Conservation (phyloP, 2,888 invertebrate genomes). For the Orthosia incerta region DNA sequence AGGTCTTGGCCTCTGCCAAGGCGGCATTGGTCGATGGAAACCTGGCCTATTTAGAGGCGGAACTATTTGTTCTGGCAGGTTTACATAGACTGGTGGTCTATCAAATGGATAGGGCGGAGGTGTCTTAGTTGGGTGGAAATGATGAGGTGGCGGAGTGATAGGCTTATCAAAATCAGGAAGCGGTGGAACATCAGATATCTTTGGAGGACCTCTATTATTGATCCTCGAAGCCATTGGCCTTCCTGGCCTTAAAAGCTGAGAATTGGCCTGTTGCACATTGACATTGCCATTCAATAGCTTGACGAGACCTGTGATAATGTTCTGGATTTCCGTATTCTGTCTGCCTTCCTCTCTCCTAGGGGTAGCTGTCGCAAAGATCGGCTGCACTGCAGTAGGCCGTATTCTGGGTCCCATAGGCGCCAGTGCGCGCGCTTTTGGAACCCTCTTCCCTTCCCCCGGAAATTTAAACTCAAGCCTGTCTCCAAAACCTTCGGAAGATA, state of each 20-base stretch:
- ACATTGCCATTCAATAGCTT: constrained; percentile 97
- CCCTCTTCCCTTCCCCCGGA: constrained; percentile 95
- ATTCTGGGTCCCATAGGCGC: constrained; percentile 93
- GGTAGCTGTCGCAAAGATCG: constrained; percentile 89
- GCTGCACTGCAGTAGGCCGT: constrained; percentile 89
- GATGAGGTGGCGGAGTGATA: constrained; percentile 86
- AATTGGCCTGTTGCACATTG: constrained; percentile 95
- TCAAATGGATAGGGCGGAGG: constrained; percentile 95
- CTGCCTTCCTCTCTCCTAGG: constrained; percentile 83
- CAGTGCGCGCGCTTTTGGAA: constrained; percentile 93
- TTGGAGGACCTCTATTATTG: constrained; percentile 97
- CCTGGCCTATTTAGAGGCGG: constrained; percentile 92
- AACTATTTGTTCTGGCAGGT: constrained; percentile 94
- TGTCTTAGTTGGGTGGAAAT: constrained; percentile 87
- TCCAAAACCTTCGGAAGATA: constrained; percentile 84
- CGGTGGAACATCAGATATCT: constrained; percentile 94
- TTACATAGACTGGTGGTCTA: constrained; percentile 93
- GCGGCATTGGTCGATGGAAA: constrained; percentile 91
- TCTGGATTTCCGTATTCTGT: constrained; percentile 94
- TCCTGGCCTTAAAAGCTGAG: constrained; percentile 91
- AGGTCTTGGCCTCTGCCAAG: constrained; percentile 93
- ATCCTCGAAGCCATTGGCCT: constrained; percentile 95
- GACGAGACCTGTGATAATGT: constrained; percentile 97
- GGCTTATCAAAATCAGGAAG: constrained; percentile 92
- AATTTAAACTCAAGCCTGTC: constrained; percentile 87